A percentile compares a stretch with the other conserved stretches of the same genome.
Conservation (phyloP, 2,113 vertebrate genomes). For the Pampusana beccarii region DNA sequence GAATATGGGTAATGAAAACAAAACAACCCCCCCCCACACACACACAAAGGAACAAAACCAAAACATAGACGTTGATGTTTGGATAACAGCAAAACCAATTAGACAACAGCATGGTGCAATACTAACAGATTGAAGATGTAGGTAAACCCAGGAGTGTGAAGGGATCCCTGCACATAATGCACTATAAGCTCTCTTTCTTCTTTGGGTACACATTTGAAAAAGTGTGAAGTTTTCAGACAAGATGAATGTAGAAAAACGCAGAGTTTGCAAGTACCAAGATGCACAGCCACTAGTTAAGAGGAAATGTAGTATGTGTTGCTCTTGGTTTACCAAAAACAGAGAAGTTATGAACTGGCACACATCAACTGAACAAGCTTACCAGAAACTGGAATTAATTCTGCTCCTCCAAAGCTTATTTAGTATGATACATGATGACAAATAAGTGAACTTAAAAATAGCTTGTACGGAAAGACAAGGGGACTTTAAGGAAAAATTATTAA, state of each 20-base stretch:
- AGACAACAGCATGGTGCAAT: not conserved
- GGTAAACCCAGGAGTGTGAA: not conserved
- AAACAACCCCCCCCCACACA: not conserved
- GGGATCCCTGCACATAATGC: not conserved
- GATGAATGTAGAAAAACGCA: not conserved
- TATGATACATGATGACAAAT: not conserved
- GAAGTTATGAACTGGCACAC: not conserved
- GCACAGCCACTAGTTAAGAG: not conserved
- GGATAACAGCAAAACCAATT: not conserved
- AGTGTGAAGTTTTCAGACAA: not conserved
- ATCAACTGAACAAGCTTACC: not conserved
- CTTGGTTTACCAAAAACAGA: not conserved
- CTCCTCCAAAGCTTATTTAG: not conserved
- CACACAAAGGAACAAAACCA: not conserved
- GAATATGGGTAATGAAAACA: not conserved
- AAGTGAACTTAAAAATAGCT: conserved; percentile 7
- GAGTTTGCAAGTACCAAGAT: not conserved
- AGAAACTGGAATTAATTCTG: conserved; percentile 13
- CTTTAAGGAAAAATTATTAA: not conserved
- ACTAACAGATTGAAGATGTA: not conserved
- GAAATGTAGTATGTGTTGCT: not conserved
- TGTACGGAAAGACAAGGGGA: not conserved
- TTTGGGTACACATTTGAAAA: not conserved
- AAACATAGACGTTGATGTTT: not conserved
- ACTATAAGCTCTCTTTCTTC: not conserved